Evolutionary conservation across 2,113 vertebrate genomes (phyloP).

Genomic region (Corynorhinus townsendii): DNA sequence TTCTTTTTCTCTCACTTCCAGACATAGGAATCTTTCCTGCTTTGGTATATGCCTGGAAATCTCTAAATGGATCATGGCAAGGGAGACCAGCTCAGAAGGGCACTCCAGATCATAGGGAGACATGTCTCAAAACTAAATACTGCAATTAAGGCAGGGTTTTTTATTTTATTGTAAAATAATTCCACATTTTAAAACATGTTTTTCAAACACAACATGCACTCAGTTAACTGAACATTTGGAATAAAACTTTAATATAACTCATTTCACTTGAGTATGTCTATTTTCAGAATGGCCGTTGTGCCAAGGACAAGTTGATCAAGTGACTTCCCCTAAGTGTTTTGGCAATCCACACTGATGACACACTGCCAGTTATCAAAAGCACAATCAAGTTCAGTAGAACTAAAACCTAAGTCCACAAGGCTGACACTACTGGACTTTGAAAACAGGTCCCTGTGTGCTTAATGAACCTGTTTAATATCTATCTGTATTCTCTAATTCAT

Average conservation of each 20-base stretch:
- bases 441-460: neutral
- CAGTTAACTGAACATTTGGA: constrained; percentile 28
- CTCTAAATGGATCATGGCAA: neutral
- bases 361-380: constrained; percentile 59
- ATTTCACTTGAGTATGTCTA: constrained; percentile 58
- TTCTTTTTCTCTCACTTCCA: constrained; percentile 30
- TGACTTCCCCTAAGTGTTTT: constrained; percentile 68
- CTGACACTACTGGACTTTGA: neutral
- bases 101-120: neutral
- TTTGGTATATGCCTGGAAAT: neutral
- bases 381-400: constrained; percentile 19
- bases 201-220: neutral
- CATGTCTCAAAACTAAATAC: neutral
- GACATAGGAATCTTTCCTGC: neutral
- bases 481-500: neutral
- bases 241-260: constrained; percentile 28
- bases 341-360: constrained; percentile 46
- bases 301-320: constrained; percentile 66
- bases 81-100: neutral
- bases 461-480: neutral
- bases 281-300: constrained; percentile 64
- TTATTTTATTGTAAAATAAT: neutral
- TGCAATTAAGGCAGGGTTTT: neutral
- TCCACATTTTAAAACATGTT: neutral
- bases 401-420: neutral